These are phyloP conservation scores for Stegodyphus dumicola DNA, from an alignment of 1,140 invertebrate species.

Conservation along the genomic window DNA sequence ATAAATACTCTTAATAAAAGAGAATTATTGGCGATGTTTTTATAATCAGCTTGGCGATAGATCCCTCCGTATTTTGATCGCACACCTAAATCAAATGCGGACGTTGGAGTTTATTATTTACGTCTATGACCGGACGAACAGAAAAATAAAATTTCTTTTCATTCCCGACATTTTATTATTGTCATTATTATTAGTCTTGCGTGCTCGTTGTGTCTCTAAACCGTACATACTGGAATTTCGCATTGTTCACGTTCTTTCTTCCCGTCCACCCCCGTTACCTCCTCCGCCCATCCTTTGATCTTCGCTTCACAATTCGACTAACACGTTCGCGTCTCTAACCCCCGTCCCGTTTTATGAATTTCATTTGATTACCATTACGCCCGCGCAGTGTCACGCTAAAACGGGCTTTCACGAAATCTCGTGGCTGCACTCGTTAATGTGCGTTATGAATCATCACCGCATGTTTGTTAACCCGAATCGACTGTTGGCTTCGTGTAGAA, in stretches of 20 bases:
- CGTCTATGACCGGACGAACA: constrained; percentile 11
- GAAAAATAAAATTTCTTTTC: background rate
- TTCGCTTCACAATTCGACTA: background rate
- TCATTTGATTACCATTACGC: background rate
- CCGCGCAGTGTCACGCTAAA: background rate
- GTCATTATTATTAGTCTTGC: constrained; percentile 35
- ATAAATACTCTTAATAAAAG: too few relatives aligned
- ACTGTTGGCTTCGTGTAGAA: too few relatives aligned
- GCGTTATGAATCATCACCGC: background rate
- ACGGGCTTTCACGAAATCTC: background rate
- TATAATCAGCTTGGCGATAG: too few relatives aligned
- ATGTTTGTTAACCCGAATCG: too few relatives aligned
- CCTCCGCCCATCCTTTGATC: background rate
- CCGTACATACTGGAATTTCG: constrained; percentile 30
- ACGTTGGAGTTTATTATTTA: constrained; percentile 25
- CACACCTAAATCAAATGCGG: constrained; percentile 37
- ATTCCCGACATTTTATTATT: constrained; percentile 28
- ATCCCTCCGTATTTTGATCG: constrained; percentile 1
- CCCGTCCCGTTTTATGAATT: background rate
- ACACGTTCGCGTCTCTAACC: background rate
- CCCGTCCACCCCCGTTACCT: background rate
- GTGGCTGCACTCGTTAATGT: background rate
- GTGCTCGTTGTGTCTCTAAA: constrained; percentile 7
- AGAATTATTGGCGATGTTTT: too few relatives aligned
- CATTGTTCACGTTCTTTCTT: constrained; percentile 28